Conservation (phyloP, 2,113 vertebrate species). For the Malurus melanocephalus region DNA sequence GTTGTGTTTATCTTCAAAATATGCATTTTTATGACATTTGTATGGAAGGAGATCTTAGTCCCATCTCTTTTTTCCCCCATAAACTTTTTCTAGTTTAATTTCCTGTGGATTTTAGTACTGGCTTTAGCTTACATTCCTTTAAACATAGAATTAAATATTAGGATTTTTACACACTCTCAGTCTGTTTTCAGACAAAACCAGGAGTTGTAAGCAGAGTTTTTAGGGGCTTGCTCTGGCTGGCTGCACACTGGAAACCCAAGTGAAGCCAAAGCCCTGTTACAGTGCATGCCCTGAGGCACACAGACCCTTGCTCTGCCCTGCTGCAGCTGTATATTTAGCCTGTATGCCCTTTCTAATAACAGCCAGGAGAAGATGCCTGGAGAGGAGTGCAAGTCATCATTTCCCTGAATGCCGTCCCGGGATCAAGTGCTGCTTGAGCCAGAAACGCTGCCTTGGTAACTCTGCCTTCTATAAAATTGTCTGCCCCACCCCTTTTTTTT, state of each 20-base stretch:
- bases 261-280: background rate
- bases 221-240: background rate
- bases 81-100: background rate
- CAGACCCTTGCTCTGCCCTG: background rate
- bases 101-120: background rate
- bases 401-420: background rate
- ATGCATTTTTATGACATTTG: background rate
- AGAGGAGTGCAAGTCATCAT: background rate
- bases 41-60: background rate
- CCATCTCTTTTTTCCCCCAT: background rate
- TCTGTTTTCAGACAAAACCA: background rate
- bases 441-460: background rate
- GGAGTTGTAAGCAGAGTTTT: background rate
- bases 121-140: background rate
- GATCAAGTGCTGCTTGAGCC: constrained; percentile 19
- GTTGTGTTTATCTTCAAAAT: background rate
- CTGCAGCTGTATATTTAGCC: constrained; percentile 47
- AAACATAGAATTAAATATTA: background rate
- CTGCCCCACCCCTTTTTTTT: background rate
- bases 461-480: background rate
- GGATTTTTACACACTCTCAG: background rate
- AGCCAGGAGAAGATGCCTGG: constrained; percentile 4
- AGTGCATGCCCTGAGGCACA: background rate
- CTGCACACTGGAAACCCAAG: background rate
- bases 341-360: constrained; percentile 11